phyloP scores from a whole-genome alignment of 2,113 vertebrate genomes.

The Myiopsitta monachus region DNA sequence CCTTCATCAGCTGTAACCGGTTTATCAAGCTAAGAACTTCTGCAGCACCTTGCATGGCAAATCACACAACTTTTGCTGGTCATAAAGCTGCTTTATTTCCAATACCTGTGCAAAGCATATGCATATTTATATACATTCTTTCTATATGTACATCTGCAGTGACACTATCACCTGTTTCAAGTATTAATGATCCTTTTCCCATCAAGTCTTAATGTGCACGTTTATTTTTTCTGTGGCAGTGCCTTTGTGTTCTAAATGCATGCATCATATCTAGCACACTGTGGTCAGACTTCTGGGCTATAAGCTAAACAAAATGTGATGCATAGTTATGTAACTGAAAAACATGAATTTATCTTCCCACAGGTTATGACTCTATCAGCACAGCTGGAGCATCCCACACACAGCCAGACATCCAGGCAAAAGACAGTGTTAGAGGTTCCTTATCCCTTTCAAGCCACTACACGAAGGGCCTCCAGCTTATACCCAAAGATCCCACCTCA shows the following conservation, averaged over 20 bases:
- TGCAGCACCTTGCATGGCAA: neutral
- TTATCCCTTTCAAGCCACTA: neutral
- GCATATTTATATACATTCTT: neutral
- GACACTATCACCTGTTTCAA: neutral
- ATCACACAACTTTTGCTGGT: neutral
- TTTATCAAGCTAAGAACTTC: neutral
- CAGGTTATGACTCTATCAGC: neutral
- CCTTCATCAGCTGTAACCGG: neutral
- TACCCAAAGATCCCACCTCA: neutral
- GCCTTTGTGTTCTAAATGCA: neutral
- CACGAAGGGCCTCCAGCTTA: neutral
- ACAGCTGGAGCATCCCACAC: neutral
- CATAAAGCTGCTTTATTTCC: neutral
- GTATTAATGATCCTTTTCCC: neutral
- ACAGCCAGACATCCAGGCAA: neutral
- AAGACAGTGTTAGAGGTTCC: neutral
- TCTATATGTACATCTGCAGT: neutral
- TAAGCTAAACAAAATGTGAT: neutral
- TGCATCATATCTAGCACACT: rapidly evolving
- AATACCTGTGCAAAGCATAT: neutral
- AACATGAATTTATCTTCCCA: neutral
- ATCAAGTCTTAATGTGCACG: neutral
- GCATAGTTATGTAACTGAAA: neutral
- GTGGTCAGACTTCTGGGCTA: neutral
- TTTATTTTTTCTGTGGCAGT: neutral